Conservation (phyloP, 2,797 vertebrate species). For the Darevskia nairensis region DNA sequence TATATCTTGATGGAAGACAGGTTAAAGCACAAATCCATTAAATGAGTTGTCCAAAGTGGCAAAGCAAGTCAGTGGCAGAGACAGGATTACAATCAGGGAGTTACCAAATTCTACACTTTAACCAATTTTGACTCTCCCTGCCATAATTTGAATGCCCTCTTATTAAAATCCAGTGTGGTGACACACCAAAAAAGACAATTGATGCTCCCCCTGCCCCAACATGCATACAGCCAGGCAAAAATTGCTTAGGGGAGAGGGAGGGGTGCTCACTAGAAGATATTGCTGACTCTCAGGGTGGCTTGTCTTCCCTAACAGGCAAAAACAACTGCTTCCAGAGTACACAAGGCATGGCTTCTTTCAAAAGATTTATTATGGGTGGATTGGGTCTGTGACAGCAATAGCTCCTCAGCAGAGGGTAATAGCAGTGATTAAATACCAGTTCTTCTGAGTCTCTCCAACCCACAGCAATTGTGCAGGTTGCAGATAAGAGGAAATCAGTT, state of each 20-base stretch:
- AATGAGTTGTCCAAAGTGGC: constrained; percentile 32
- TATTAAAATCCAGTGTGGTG: constrained; percentile 8
- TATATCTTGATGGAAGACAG: neutral
- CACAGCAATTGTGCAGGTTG: neutral
- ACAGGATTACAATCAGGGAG: constrained; percentile 37
- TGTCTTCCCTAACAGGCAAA: neutral
- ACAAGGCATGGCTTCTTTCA: neutral
- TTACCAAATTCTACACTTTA: constrained; percentile 42
- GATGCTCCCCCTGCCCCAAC: neutral
- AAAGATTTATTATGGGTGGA: neutral
- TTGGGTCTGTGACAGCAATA: neutral
- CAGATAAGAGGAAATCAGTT: neutral
- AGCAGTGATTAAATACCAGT: neutral
- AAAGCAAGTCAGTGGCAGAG: neutral
- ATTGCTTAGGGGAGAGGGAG: neutral
- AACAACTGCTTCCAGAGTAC: neutral
- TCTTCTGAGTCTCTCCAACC: too few relatives aligned
- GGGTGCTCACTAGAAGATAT: neutral
- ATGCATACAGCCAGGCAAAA: neutral
- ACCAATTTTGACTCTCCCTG: neutral
- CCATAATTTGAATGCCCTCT: constrained; percentile 32
- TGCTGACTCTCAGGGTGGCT: neutral
- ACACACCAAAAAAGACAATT: neutral
- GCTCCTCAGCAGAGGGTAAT: too few relatives aligned
- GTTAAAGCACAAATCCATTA: neutral